Conservation (phyloP, 2,888 invertebrate species). For the Chymomyza caudatula region DNA sequence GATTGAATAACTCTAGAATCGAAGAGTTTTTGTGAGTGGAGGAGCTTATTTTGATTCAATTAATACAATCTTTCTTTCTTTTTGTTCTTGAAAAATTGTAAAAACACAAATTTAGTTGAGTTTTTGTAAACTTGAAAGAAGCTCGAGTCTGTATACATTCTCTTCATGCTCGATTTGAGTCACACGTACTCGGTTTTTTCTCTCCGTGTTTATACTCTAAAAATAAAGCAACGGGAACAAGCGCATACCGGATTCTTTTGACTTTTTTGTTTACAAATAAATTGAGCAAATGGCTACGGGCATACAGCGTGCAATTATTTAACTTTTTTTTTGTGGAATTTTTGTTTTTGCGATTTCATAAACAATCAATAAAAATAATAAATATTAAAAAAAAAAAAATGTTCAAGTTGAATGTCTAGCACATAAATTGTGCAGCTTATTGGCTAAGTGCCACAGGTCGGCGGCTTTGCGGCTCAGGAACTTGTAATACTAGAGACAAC, state of each 20-base stretch:
- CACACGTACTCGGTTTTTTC: background rate
- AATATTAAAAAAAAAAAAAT: conserved; percentile 24
- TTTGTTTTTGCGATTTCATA: conserved; percentile 12
- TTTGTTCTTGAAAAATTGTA: too few species aligned
- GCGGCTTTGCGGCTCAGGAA: too few species aligned
- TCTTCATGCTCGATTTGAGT: background rate
- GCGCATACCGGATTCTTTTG: conserved; percentile 46
- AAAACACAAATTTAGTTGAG: too few species aligned
- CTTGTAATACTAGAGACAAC: background rate
- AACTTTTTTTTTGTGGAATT: conserved; percentile 29
- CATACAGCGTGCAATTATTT: conserved; percentile 45
- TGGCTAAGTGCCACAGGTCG: conserved; percentile 17
- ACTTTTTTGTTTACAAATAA: conserved; percentile 27
- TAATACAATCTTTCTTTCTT: too few species aligned
- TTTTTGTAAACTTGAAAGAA: too few species aligned
- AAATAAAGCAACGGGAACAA: conserved; percentile 36
- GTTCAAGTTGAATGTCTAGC: conserved; percentile 16
- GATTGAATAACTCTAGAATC: too few species aligned
- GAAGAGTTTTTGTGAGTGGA: too few species aligned
- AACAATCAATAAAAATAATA: conserved; percentile 32
- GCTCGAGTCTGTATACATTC: too few species aligned
- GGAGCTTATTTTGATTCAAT: too few species aligned
- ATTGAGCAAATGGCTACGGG: background rate
- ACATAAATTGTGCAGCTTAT: conserved; percentile 45
- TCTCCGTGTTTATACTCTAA: background rate